Evolutionary conservation across 2,797 vertebrate species (phyloP).

Genomic region (Schizothorax lantsangensis): DNA sequence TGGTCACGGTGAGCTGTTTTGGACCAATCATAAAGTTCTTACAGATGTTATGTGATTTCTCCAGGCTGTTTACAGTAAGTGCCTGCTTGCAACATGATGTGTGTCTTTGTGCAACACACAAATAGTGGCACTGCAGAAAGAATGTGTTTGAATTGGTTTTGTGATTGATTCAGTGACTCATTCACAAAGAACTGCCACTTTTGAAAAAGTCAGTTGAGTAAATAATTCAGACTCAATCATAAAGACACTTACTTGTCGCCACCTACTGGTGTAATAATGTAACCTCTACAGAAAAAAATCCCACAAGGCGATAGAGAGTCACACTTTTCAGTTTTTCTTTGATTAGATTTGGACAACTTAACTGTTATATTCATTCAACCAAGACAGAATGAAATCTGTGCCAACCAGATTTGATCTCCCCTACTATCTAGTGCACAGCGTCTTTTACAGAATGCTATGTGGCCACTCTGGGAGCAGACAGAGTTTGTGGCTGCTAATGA

Average conservation of each 20-base stretch:
- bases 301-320: neutral
- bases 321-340: neutral
- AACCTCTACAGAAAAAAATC: neutral
- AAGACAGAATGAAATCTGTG: neutral
- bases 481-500: slow-evolving; percentile 83
- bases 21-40: no score
- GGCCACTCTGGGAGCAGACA: slow-evolving; percentile 80
- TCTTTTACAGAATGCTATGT: slow-evolving; percentile 56
- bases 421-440: neutral
- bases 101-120: neutral
- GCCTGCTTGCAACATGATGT: neutral
- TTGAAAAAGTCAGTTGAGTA: neutral
- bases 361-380: neutral
- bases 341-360: neutral
- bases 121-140: neutral
- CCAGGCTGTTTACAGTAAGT: neutral
- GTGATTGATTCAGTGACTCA: neutral
- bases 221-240: neutral
- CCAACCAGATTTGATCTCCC: neutral
- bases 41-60: neutral
- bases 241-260: no score
- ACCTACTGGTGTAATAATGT: neutral
- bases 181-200: neutral
- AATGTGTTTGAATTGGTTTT: neutral
- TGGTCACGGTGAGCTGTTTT: neutral